These are phyloP conservation scores for Drosophila mayaguana DNA, from an alignment of 2,888 invertebrate species.

Conservation along the genomic window DNA sequence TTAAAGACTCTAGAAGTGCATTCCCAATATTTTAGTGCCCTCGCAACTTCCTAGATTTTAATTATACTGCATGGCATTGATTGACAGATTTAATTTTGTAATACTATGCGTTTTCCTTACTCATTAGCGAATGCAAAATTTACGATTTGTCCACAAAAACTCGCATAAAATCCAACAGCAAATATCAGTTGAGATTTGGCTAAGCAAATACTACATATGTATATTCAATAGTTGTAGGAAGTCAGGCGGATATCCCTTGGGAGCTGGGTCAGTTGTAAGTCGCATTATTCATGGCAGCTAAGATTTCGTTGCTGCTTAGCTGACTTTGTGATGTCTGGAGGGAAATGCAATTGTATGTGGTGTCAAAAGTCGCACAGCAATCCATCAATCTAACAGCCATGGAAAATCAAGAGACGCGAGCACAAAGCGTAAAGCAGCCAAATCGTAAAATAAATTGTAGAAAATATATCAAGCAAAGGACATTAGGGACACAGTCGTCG, in stretches of 20 bases:
- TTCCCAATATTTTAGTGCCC: neutral
- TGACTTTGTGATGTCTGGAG: conserved; percentile 21
- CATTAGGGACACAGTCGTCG: conserved; percentile 52
- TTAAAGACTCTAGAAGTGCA: neutral
- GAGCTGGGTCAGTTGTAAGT: conserved; percentile 33
- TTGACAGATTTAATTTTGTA: conserved; percentile 27
- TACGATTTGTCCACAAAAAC: conserved; percentile 32
- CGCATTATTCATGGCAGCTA: conserved; percentile 56
- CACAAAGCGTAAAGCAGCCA: conserved; percentile 44
- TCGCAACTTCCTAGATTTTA: neutral
- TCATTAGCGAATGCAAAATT: conserved; percentile 32
- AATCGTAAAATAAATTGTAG: conserved; percentile 66
- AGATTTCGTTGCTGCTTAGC: conserved; percentile 19
- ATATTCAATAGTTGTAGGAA: conserved; percentile 4
- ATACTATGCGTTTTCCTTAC: conserved; percentile 9
- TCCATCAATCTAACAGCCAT: conserved; percentile 82
- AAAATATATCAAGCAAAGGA: conserved; percentile 62
- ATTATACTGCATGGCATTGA: conserved; percentile 18
- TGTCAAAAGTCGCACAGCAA: conserved; percentile 84
- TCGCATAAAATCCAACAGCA: conserved; percentile 35
- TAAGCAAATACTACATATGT: conserved; percentile 7
- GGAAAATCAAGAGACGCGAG: conserved; percentile 59
- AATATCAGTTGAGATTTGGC: conserved; percentile 32
- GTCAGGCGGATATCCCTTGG: conserved; percentile 10
- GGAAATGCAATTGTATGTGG: conserved; percentile 67